Evolutionary conservation across 2,888 invertebrate species (phyloP).

Genomic region (Dione vanillae): DNA sequence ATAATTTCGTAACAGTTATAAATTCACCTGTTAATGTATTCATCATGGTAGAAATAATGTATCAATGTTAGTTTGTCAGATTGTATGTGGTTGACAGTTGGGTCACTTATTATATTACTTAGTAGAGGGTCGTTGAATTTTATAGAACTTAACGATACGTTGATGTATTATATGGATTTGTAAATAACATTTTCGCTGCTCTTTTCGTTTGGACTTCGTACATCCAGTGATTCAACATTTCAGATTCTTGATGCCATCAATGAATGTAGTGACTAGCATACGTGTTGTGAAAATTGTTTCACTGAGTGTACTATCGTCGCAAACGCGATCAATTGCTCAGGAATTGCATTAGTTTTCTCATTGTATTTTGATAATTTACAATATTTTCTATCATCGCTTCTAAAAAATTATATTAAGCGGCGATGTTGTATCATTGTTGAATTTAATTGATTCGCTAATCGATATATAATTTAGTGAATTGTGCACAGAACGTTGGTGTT

Average conservation of each 20-base stretch:
- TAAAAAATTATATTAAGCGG: conserved; percentile 59
- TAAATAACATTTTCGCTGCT: conserved; percentile 70
- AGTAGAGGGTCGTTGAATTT: conserved; percentile 74
- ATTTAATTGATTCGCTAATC: conserved; percentile 70
- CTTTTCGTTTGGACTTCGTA: conserved; percentile 56
- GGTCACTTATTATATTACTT: conserved; percentile 71
- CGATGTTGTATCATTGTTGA: conserved; percentile 76
- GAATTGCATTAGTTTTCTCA: conserved; percentile 78
- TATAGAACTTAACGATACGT: conserved; percentile 62
- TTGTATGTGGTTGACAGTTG: conserved; percentile 72
- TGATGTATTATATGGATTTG: conserved; percentile 61
- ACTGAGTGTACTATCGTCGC: conserved; percentile 52
- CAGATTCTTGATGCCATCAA: conserved; percentile 13
- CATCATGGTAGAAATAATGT: conserved; percentile 78
- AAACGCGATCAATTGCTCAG: conserved; percentile 72
- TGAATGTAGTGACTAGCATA: conserved; percentile 10
- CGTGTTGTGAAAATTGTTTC: conserved; percentile 15
- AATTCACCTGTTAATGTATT: conserved; percentile 82
- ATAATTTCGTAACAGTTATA: conserved; percentile 75
- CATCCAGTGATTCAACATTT: conserved; percentile 45
- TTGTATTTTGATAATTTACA: conserved; percentile 70
- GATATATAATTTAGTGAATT: conserved; percentile 73
- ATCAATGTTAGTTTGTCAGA: conserved; percentile 80
- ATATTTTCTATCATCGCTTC: conserved; percentile 71
- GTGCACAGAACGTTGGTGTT: conserved; percentile 83